These are phyloP conservation scores for Turritopsis rubra DNA, from an alignment of 30 jellyfish, hydroid and myxozoan genomes.

Conservation along the genomic window DNA sequence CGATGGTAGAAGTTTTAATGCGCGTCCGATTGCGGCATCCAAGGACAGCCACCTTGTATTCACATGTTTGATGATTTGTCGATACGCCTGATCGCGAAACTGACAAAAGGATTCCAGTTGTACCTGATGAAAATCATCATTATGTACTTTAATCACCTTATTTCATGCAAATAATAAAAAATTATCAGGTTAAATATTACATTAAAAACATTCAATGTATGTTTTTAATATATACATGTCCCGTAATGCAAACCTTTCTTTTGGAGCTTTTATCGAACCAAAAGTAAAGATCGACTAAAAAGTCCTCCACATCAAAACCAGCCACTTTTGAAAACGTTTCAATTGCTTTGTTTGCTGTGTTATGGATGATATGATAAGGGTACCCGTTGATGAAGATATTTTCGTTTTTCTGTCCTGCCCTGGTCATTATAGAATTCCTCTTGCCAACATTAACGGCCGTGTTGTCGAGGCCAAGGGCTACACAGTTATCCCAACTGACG, in stretches of 20 bases:
- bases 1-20: constrained; percentile 10
- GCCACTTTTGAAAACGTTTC: not conserved
- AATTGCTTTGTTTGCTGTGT: constrained; percentile 16
- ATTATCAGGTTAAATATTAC: not conserved
- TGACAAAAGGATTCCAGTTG: constrained; percentile 5
- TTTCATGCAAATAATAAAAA: not conserved
- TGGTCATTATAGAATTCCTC: constrained; percentile 7
- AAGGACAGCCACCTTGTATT: constrained; percentile 29
- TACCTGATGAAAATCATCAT: not conserved
- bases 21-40: constrained; percentile 25
- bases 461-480: constrained; percentile 13
- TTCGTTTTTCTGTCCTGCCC: not conserved
- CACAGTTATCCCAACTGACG: constrained; percentile 13
- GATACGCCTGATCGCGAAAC: constrained; percentile 13
- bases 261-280: constrained; percentile 26
- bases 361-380: constrained; percentile 27
- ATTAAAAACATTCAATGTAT: not conserved
- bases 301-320: constrained; percentile 11
- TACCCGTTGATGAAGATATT: constrained; percentile 8
- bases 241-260: constrained; percentile 17
- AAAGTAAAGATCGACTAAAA: constrained; percentile 6
- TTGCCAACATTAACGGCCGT: constrained; percentile 16
- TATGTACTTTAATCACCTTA: too few relatives aligned
- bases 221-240: not conserved
- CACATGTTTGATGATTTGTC: constrained; percentile 25